A percentile compares a stretch with the other conserved stretches of the same genome.
These are phyloP conservation scores for Poeciliopsis paucimaculata DNA, from an alignment of 2,797 vertebrate species.

Conservation along the genomic window DNA sequence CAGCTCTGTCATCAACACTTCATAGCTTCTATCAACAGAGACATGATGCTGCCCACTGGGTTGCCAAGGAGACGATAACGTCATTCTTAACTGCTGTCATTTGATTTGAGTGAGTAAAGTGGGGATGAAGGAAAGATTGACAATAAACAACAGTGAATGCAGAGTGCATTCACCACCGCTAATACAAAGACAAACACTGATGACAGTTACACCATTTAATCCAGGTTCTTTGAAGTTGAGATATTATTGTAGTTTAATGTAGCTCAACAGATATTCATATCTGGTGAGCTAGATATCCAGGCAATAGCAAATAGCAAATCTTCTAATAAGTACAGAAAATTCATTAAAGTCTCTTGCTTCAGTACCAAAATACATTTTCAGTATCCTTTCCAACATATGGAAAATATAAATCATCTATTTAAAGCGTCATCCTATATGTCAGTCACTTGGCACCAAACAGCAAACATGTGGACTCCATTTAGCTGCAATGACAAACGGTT, in stretches of 20 bases:
- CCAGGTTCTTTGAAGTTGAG: not conserved
- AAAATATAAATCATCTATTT: too few species aligned
- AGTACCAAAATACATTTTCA: not conserved
- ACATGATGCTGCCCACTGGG: constrained; percentile 56
- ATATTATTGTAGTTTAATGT: constrained; percentile 3
- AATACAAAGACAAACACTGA: constrained; percentile 16
- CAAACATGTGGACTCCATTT: not conserved
- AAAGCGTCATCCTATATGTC: not conserved
- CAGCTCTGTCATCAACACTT: constrained; percentile 38
- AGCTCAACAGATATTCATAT: not conserved
- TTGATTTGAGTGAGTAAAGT: constrained; percentile 62
- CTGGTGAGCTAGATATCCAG: too few species aligned
- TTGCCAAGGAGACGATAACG: constrained; percentile 80
- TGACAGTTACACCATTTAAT: not conserved
- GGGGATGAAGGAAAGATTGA: constrained; percentile 54
- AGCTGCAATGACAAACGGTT: not conserved
- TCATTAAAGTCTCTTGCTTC: not conserved
- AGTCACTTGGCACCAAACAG: not conserved
- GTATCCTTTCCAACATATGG: not conserved
- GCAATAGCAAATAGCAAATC: not conserved
- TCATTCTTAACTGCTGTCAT: constrained; percentile 79
- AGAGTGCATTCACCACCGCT: constrained; percentile 30
- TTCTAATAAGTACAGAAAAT: constrained; percentile 16
- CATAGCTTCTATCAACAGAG: constrained; percentile 26
- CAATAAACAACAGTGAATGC: constrained; percentile 65